Evolutionary conservation across 1,140 invertebrate species (phyloP), one percentile per base, ranked within the genome.

Genomic region (Hycleus cichorii): DNA sequence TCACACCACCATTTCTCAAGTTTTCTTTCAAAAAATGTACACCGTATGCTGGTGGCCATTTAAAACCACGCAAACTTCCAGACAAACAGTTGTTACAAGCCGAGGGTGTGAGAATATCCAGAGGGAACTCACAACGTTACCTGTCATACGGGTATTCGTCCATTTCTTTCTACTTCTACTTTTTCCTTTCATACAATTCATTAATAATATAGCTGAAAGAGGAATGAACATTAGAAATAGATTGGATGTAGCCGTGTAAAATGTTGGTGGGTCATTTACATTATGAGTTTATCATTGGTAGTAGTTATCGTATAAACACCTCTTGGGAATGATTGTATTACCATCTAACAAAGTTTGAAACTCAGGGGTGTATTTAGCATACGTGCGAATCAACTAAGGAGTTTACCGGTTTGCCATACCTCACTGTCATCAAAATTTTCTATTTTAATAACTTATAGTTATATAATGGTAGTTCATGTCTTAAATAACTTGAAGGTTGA

Each of bases 1-100:
- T 48, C 58, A 63, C 18, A 18, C 18, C 18, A 32, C 59, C 61
- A 59, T 63, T 63, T 63, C 61, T 63, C 49, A 46, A 60, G 32
- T 32, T 32, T 32, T 32, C 32, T 32, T 32, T 32, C 32, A 32
- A 32, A 32, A 32, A 32, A 32, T 48, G 48, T 54, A 32, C 32
- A 56, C 53, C 57, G 53, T 53, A 49, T 60, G 61, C 51, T 63
- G 61, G 57, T 53, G 53, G 53, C 61, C 61, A 60, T 63, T 60
- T 59, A 60, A 63, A 63, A 63, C 61, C 61, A 48, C 61, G 53
- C 53, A 63, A 63, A 63, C 52, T 63, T 63, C 61, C 59, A 57
- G 53, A 42, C 46, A 57, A 54, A 57, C 61, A 50, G 55, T 46
- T 63, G 61, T 42, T 49, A 58, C 46, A 63, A 63, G 57, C 59